Conservation (phyloP, 2,888 invertebrate species). For the Agriopis marginaria region DNA sequence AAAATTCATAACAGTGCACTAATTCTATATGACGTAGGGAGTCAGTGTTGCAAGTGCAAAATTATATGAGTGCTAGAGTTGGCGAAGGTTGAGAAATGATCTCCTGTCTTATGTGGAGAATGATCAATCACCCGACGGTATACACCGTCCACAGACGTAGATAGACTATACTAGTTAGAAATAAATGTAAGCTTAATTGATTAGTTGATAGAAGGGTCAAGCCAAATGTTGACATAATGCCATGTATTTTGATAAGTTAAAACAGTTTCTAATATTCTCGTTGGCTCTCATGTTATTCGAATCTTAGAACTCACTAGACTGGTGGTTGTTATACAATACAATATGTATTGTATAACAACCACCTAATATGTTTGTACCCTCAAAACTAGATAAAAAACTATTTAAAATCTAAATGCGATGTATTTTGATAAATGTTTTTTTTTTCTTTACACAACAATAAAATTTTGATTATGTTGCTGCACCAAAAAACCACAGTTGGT, state of each 20-base stretch:
- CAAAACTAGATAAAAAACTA: too few species aligned
- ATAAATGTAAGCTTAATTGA: background rate
- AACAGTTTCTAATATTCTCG: too few species aligned
- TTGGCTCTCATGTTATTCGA: too few species aligned
- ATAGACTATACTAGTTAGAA: background rate
- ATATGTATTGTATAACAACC: too few species aligned
- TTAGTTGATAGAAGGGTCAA: background rate
- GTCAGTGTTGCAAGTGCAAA: conserved; percentile 31
- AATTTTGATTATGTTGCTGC: too few species aligned
- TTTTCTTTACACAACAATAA: too few species aligned
- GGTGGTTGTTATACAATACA: too few species aligned
- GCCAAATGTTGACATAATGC: background rate
- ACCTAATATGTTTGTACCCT: too few species aligned
- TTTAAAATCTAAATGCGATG: too few species aligned
- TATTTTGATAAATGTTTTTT: too few species aligned
- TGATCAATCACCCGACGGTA: conserved; percentile 26
- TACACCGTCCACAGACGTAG: background rate
- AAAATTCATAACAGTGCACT: conserved; percentile 16
- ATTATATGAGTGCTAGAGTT: conserved; percentile 20
- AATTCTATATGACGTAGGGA: conserved; percentile 7
- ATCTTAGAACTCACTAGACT: too few species aligned
- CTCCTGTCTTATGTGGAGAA: conserved; percentile 20
- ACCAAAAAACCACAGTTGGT: too few species aligned
- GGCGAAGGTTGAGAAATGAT: conserved; percentile 27
- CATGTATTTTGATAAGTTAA: background rate